Percentiles rank a stretch among this genome's conserved stretches.
phyloP scores from a whole-genome alignment of 2,113 vertebrate genomes.

The cat (Felis catus) region F.catus_Fca126_mat1.0 CM031412.1:153216001-153216500 shows the following conservation, averaged over 20 bases:
- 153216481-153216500: constrained; percentile 8
- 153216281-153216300: neutral
- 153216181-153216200: neutral
- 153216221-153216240: neutral
- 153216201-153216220: neutral
- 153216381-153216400: neutral
- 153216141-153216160: neutral
- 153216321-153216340: neutral
- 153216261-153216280: neutral
- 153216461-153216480: neutral
- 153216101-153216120: neutral
- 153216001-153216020: accelerated
- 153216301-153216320: neutral
- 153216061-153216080: too few relatives aligned
- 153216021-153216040: neutral
- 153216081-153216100: neutral
- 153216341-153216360: neutral
- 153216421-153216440: neutral
- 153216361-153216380: neutral
- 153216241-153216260: neutral
- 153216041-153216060: neutral
- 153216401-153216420: neutral
- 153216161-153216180: neutral
- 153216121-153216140: neutral
- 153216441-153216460: neutral